Evolutionary conservation across 1,140 invertebrate genomes (phyloP).

Genomic region (Drosophila lacteicornis): DNA sequence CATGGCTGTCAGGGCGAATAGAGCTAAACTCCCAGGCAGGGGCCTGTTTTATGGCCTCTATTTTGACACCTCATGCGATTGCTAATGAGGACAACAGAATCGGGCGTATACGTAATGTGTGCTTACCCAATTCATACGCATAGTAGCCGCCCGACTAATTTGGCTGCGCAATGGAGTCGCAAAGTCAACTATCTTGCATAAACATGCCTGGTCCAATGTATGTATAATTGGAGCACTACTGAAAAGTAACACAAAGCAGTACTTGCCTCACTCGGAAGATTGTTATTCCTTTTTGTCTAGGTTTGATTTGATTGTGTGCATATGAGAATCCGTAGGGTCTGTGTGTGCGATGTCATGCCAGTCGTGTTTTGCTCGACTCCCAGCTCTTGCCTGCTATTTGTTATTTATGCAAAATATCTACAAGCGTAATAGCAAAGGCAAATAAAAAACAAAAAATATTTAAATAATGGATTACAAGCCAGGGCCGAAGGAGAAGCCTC

Average conservation of each 20-base stretch:
- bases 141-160: neutral
- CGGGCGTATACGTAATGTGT: constrained; percentile 41
- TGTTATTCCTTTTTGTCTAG: constrained; percentile 28
- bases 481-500: constrained; percentile 16
- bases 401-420: constrained; percentile 79
- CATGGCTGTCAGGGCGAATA: constrained; percentile 18
- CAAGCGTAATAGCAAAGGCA: constrained; percentile 69
- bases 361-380: constrained; percentile 33
- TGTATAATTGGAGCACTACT: constrained; percentile 31
- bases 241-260: constrained; percentile 25
- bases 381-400: constrained; percentile 42
- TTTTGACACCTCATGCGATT: constrained; percentile 44
- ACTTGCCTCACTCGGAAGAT: constrained; percentile 38
- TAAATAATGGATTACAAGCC: constrained; percentile 78
- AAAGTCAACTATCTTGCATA: constrained; percentile 47
- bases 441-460: constrained; percentile 77
- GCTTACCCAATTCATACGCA: constrained; percentile 32
- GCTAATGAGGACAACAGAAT: constrained; percentile 52
- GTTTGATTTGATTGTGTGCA: constrained; percentile 53
- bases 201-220: constrained; percentile 38
- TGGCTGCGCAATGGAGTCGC: constrained; percentile 10
- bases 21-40: neutral
- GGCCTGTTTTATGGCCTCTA: constrained; percentile 40
- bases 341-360: constrained; percentile 3
- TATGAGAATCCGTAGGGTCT: neutral